Evolutionary conservation across 1,140 invertebrate genomes (phyloP).

Genomic region (Lordiphosa collinella): DNA sequence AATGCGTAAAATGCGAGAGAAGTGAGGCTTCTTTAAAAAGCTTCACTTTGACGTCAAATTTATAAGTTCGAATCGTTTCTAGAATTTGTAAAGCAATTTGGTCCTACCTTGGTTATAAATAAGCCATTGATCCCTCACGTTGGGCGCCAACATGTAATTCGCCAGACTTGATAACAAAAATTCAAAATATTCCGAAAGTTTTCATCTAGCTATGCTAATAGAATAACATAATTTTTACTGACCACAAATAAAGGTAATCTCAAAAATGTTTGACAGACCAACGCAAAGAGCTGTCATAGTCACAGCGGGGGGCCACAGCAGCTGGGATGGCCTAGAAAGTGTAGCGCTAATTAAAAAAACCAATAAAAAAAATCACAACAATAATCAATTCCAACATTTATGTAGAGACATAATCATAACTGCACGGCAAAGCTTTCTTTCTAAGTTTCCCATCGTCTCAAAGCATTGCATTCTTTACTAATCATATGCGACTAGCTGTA

Average conservation of each 20-base stretch:
- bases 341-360: constrained; percentile 55
- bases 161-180: too few species aligned
- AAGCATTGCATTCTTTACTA: constrained; percentile 23
- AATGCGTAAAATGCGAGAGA: too few species aligned
- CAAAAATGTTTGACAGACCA: constrained; percentile 38
- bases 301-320: constrained; percentile 27
- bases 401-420: constrained; percentile 37
- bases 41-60: too few species aligned
- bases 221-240: constrained; percentile 4
- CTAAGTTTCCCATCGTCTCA: constrained; percentile 1
- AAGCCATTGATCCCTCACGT: too few species aligned
- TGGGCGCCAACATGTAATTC: too few species aligned
- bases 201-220: constrained; percentile 3
- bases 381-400: constrained; percentile 12
- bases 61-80: too few species aligned
- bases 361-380: constrained; percentile 26
- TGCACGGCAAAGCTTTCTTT: constrained; percentile 35
- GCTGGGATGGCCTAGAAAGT: constrained; percentile 8
- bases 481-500: constrained; percentile 54
- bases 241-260: constrained; percentile 17
- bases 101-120: too few species aligned
- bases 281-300: constrained; percentile 46
- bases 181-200: background rate
- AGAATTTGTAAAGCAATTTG: too few species aligned
- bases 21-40: too few species aligned